Evolutionary conservation across 1,140 invertebrate genomes (phyloP), one percentile per base, ranked within the genome.

Genomic region (Venturia canescens): DNA sequence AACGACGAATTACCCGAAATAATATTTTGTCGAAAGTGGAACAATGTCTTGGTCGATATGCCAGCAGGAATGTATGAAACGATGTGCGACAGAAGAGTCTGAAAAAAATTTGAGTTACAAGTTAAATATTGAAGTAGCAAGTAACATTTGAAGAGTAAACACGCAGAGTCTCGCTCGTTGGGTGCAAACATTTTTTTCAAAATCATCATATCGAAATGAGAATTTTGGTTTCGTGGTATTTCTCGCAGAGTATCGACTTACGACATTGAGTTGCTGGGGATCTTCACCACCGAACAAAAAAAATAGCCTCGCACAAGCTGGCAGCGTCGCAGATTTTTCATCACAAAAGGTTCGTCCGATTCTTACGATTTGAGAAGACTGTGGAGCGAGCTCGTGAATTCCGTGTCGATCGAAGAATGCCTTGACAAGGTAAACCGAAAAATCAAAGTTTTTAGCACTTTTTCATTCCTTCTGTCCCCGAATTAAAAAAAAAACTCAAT

Each of bases 21-120:
- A 31, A 44, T 78, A 27, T 77, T 50, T 34, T 83, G 82, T 27
- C 34, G 48, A 60, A 75, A 83, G 31, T 83, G 82, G 27, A 38
- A 69, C 3, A 83, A 21, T 0, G 48, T 23, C 60, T 79, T 83
- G 16, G 75, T 74, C 44, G 82, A 83, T 21, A 44, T 23, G 5
- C 82, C 81, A 13, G 81, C 63, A n/a, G 81, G 81, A 72, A 34
- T 75, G 29, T 82, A 82, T 27, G 21, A 44, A 0, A 50, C 2
- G 16, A 80, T 29, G 44, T 77, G 18, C 15, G 79, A 23, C 16
- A 82, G 11, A 48, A 57, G 9, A 34, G 0, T 60, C 78, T 82
- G 50, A 78, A 72, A 26, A 57, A 26, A 71, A 71, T n/a, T n/a
- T n/a, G n/a, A n/a, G n/a, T n/a, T n/a, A n/a, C n/a, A n/a, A n/a